Percentiles rank a stretch among this genome's conserved stretches.
Evolutionary conservation across 2,113 vertebrate species (phyloP).

Genomic region (Menidia beryllina): DNA sequence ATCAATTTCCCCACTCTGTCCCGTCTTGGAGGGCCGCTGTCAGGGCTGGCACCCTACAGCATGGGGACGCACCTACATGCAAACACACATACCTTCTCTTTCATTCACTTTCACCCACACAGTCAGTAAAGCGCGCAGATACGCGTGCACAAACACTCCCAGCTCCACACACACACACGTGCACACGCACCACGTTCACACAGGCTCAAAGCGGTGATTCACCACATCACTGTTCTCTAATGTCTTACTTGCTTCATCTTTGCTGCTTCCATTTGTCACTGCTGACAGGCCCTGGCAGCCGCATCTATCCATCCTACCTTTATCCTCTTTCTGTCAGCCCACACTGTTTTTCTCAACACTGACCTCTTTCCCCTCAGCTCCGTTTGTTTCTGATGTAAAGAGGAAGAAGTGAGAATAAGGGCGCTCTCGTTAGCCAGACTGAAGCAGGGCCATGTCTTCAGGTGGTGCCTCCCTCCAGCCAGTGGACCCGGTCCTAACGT

Average conservation of each 20-base stretch:
- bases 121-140: constrained; percentile 37
- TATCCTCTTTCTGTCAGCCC: constrained; percentile 59
- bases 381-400: constrained; percentile 32
- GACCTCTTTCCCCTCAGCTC: constrained; percentile 14
- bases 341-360: constrained; percentile 45
- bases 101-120: constrained; percentile 56
- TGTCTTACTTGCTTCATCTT: constrained; percentile 80
- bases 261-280: constrained; percentile 79
- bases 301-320: constrained; percentile 74
- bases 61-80: constrained; percentile 49
- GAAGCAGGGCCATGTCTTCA: constrained; percentile 39
- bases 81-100: constrained; percentile 24
- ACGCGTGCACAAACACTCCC: constrained; percentile 23
- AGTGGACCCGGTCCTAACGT: constrained; percentile 35
- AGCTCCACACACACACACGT: constrained; percentile 18
- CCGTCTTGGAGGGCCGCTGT: constrained; percentile 65
- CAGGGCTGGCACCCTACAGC: constrained; percentile 64
- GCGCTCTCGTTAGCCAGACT: constrained; percentile 16
- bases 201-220: constrained; percentile 61
- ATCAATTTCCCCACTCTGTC: constrained; percentile 78
- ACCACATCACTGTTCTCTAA: constrained; percentile 79
- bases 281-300: constrained; percentile 74
- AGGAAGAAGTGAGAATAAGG: constrained; percentile 32
- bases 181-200: constrained; percentile 26
- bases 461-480: constrained; percentile 5